These are phyloP conservation scores for Achroia grisella DNA, from an alignment of 1,140 invertebrate genomes.

Conservation along the genomic window DNA sequence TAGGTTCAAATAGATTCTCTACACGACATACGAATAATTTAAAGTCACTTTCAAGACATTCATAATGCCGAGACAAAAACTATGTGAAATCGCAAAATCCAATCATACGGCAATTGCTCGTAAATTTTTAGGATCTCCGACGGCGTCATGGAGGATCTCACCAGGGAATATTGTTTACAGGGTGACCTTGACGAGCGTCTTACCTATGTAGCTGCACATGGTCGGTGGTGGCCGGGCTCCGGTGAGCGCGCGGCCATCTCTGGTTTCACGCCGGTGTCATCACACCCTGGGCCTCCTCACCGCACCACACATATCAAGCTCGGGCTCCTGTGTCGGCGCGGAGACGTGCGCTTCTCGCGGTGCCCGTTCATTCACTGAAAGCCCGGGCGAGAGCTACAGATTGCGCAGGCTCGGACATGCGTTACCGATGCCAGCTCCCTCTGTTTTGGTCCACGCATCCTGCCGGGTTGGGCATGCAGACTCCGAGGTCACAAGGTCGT, in stretches of 20 bases:
- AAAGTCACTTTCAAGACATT: too few relatives aligned
- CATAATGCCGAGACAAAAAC: too few relatives aligned
- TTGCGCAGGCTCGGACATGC: constrained; percentile 36
- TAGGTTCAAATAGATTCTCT: too few relatives aligned
- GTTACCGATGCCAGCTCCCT: constrained; percentile 26
- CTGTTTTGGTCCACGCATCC: constrained; percentile 31
- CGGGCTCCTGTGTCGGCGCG: constrained; percentile 9
- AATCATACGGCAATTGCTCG: too few relatives aligned
- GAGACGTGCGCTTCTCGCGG: constrained; percentile 23
- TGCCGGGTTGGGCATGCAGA: constrained; percentile 27
- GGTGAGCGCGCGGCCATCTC: constrained; percentile 43
- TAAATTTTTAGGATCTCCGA: too few relatives aligned
- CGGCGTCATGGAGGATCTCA: constrained; percentile 7
- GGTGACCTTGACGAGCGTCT: constrained; percentile 39
- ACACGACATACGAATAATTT: too few relatives aligned
- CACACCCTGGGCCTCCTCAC: constrained; percentile 28
- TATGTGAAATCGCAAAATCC: too few relatives aligned
- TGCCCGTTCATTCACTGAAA: constrained; percentile 47
- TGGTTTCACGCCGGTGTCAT: constrained; percentile 36
- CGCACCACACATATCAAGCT: constrained; percentile 32
- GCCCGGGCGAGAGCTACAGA: constrained; percentile 24
- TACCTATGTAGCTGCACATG: constrained; percentile 49
- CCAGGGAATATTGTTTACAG: constrained; percentile 31
- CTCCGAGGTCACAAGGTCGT: constrained; percentile 55
- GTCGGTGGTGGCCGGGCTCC: constrained; percentile 42